phyloP scores from a whole-genome alignment of 2,113 vertebrate species.

The Asarcornis scutulata region DNA sequence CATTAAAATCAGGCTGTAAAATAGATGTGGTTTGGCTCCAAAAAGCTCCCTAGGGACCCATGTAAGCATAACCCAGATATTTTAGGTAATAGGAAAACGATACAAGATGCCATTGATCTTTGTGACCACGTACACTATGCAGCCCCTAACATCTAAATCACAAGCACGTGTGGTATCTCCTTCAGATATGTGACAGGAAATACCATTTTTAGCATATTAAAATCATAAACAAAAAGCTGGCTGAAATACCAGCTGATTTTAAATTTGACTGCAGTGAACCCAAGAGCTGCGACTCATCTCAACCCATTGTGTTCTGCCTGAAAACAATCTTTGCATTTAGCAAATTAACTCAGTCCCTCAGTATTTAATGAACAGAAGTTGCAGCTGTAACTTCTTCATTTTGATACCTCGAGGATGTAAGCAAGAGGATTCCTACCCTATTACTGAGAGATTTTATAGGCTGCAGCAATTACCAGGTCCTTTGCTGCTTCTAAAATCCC shows the following conservation, averaged over 20 bases:
- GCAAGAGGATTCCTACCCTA: not conserved
- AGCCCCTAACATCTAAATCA: slow-evolving; percentile 42
- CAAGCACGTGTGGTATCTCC: slow-evolving; percentile 52
- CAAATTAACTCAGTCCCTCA: not conserved
- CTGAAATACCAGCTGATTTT: not conserved
- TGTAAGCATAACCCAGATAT: not conserved
- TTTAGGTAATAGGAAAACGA: not conserved
- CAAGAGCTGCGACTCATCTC: not conserved
- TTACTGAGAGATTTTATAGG: not conserved
- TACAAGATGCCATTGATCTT: not conserved
- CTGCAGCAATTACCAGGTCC: not conserved
- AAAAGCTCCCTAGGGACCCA: not conserved
- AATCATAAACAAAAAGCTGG: not conserved
- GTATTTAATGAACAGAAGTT: not conserved
- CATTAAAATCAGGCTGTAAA: not conserved
- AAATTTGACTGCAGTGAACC: not conserved
- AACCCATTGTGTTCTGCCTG: not conserved
- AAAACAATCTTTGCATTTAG: not conserved
- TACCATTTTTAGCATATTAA: slow-evolving; percentile 43
- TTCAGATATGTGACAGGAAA: slow-evolving; percentile 71
- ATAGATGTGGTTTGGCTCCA: not conserved
- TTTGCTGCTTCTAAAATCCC: slow-evolving; percentile 9
- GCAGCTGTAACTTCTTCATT: not conserved
- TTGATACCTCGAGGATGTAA: not conserved
- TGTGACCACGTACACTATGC: not conserved